A percentile compares a stretch with the other conserved stretches of the same genome.
These are phyloP conservation scores for Tenthredo mesomela DNA, from an alignment of 2,888 invertebrate genomes.

Conservation along the genomic window DNA sequence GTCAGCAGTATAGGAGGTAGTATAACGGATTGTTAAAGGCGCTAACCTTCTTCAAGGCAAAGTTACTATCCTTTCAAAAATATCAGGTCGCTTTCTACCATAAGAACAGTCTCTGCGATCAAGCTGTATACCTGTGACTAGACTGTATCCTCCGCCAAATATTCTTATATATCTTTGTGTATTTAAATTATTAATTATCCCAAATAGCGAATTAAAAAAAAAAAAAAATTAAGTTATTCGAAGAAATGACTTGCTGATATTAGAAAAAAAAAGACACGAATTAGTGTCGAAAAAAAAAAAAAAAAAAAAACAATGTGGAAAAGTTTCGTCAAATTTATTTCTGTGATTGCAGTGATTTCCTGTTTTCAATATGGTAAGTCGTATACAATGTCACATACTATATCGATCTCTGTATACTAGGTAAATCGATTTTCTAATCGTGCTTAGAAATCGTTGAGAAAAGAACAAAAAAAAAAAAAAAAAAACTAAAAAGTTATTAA, in stretches of 20 bases:
- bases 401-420: not conserved
- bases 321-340: not conserved
- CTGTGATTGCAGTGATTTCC: not conserved
- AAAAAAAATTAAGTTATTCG: not conserved
- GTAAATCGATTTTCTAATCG: not conserved
- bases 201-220: not conserved
- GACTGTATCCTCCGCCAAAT: not conserved
- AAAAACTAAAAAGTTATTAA: too few species aligned
- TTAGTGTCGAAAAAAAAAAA: not conserved
- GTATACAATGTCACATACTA: not conserved
- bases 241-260: not conserved
- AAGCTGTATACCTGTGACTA: not conserved
- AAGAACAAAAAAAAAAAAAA: not conserved
- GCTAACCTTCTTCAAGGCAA: slow-evolving; percentile 49
- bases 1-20: too few species aligned
- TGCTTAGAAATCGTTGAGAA: not conserved
- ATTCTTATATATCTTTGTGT: not conserved
- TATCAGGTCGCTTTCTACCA: slow-evolving; percentile 34
- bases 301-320: slow-evolving; percentile 10
- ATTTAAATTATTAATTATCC: not conserved
- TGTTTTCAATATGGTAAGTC: slow-evolving; percentile 25
- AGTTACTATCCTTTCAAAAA: slow-evolving; percentile 47
- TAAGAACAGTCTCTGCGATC: not conserved
- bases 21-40: slow-evolving; percentile 27
- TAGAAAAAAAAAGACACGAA: not conserved